Conservation (phyloP, 2,797 vertebrate species). For the Amniataba percoides region DNA sequence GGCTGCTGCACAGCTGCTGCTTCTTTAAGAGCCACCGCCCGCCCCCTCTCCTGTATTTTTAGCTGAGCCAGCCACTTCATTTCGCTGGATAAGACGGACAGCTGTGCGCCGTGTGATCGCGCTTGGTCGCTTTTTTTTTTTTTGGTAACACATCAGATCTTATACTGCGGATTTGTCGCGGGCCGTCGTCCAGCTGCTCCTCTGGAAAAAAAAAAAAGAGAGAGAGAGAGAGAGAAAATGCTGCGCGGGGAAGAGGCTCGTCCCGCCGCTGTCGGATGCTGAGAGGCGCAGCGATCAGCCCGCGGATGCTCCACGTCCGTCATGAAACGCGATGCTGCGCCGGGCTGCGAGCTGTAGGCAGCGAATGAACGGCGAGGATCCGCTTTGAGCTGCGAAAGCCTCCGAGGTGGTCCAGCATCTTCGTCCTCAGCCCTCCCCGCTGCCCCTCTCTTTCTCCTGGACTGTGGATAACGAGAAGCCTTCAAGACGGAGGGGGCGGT, state of each 20-base stretch:
- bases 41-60: slow-evolving; percentile 87
- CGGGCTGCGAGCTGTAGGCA: slow-evolving; percentile 63
- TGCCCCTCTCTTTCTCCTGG: slow-evolving; percentile 76
- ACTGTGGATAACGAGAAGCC: slow-evolving; percentile 81
- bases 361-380: slow-evolving; percentile 67
- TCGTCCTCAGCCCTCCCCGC: slow-evolving; percentile 40
- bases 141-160: slow-evolving; percentile 76
- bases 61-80: slow-evolving; percentile 87
- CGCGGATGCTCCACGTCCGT: slow-evolving; percentile 69
- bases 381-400: slow-evolving; percentile 54
- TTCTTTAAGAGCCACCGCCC: slow-evolving; percentile 88
- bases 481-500: slow-evolving; percentile 93
- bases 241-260: slow-evolving; percentile 43
- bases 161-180: slow-evolving; percentile 62
- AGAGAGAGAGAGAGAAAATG: no score
- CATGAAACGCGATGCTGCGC: slow-evolving; percentile 78
- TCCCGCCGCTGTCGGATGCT: slow-evolving; percentile 74
- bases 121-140: slow-evolving; percentile 74
- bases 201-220: no score
- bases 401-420: slow-evolving; percentile 55
- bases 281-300: slow-evolving; percentile 62
- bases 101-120: slow-evolving; percentile 80
- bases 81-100: slow-evolving; percentile 81
- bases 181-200: slow-evolving; percentile 62
- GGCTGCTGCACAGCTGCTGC: slow-evolving; percentile 73